Evolutionary conservation across 92 coral and sea anemone species (phyloP).

Genomic region (Heteractis magnifica): DNA sequence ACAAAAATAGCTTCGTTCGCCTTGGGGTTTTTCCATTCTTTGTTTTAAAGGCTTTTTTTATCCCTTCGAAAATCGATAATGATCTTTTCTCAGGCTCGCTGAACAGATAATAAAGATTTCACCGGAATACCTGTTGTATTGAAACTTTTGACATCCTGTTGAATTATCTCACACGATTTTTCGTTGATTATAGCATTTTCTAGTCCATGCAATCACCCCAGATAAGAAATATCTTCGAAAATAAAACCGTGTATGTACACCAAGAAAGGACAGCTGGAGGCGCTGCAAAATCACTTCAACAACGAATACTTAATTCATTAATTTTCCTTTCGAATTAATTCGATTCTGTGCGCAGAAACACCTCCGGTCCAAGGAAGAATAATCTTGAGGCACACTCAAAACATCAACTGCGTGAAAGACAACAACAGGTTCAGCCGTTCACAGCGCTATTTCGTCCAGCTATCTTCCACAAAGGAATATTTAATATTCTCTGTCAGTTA

Average conservation of each 20-base stretch:
- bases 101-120: not conserved
- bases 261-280: not conserved
- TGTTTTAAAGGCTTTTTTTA: not conserved
- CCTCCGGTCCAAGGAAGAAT: not conserved
- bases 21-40: not conserved
- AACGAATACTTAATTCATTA: slow-evolving; percentile 4
- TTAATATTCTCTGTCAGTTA: not conserved
- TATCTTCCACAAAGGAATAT: not conserved
- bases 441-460: not conserved
- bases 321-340: not conserved
- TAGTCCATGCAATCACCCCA: not conserved
- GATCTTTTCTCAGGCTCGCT: not conserved
- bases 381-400: not conserved
- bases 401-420: not conserved
- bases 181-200: not conserved
- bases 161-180: not conserved
- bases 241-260: not conserved
- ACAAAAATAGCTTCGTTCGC: not conserved
- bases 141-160: not conserved
- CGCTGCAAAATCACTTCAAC: not conserved
- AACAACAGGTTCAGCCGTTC: not conserved
- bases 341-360: not conserved
- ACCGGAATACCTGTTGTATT: slow-evolving; percentile 5
- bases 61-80: not conserved
- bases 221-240: not conserved